A percentile compares a stretch with the other conserved stretches of the same genome.
Conservation (phyloP, 2,888 invertebrate genomes). For the Pseudeuparius sepicola region DNA sequence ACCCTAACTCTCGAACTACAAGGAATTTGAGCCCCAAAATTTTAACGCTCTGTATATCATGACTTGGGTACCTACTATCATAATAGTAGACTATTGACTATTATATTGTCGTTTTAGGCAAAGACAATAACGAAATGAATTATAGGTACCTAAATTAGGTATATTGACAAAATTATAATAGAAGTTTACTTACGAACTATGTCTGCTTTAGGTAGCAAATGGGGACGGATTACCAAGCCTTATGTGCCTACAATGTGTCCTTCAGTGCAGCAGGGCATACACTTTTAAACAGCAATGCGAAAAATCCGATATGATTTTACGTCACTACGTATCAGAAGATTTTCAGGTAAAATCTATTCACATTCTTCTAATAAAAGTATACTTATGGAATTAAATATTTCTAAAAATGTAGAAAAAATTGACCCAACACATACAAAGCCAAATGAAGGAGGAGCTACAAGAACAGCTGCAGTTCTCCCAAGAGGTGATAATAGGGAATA, state of each 20-base stretch:
- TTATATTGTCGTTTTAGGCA: too few relatives aligned
- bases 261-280: conserved; percentile 43
- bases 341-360: conserved; percentile 36
- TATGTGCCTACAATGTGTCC: conserved; percentile 44
- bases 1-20: too few relatives aligned
- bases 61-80: too few relatives aligned
- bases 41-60: too few relatives aligned
- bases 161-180: too few relatives aligned
- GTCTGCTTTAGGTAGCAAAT: conserved; percentile 34
- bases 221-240: conserved; percentile 42
- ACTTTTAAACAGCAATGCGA: conserved; percentile 43
- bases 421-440: conserved; percentile 13
- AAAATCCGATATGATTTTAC: conserved; percentile 39
- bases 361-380: too few relatives aligned
- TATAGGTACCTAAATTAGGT: too few relatives aligned
- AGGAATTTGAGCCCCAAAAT: too few relatives aligned
- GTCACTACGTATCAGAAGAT: conserved; percentile 36
- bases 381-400: too few relatives aligned
- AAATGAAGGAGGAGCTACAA: conserved; percentile 32
- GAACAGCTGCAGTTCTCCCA: conserved; percentile 33
- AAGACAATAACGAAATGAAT: too few relatives aligned
- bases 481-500: conserved; percentile 7
- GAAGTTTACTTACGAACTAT: conserved; percentile 5
- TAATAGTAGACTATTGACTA: too few relatives aligned
- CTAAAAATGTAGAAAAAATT: conserved; percentile 13